Percentiles rank a stretch among this genome's conserved stretches.
These are phyloP conservation scores for Echeneis naucrates DNA, from an alignment of 2,797 vertebrate species.

Conservation along the genomic window DNA sequence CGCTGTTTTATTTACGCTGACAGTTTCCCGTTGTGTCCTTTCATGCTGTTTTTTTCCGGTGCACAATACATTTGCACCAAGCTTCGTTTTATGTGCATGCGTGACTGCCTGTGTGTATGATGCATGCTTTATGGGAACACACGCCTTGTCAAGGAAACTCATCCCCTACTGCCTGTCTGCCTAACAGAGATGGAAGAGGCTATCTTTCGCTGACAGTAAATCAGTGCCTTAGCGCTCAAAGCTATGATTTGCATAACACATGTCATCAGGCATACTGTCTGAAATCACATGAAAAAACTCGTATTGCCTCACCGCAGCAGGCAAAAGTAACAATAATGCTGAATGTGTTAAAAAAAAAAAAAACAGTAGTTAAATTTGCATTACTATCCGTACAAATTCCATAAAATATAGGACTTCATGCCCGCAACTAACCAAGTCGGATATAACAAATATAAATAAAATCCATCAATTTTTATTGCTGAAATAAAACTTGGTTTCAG, in stretches of 20 bases:
- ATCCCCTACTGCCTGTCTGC: slow-evolving; percentile 41
- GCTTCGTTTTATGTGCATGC: slow-evolving; percentile 28
- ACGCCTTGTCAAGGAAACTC: slow-evolving; percentile 37
- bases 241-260: slow-evolving; percentile 47
- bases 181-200: slow-evolving; percentile 28
- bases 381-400: slow-evolving; percentile 16
- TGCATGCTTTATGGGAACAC: slow-evolving; percentile 44
- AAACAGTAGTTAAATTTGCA: too few relatives aligned
- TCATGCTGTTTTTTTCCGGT: slow-evolving; percentile 11
- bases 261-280: slow-evolving; percentile 27
- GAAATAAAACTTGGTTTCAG: slow-evolving; percentile 60
- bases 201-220: slow-evolving; percentile 42
- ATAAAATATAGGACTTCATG: slow-evolving; percentile 2
- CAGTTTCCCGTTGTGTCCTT: slow-evolving; percentile 36
- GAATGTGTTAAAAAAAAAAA: slow-evolving; percentile 39
- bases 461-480: slow-evolving; percentile 52
- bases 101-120: slow-evolving; percentile 35
- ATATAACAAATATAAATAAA: slow-evolving; percentile 43
- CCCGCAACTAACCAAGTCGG: slow-evolving; percentile 28
- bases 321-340: slow-evolving; percentile 30
- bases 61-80: neutral
- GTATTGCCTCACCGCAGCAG: slow-evolving; percentile 26
- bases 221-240: slow-evolving; percentile 27
- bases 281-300: slow-evolving; percentile 42
- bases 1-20: slow-evolving; percentile 41